Conservation (phyloP, 2,888 invertebrate genomes). For the Philereme vetulata region DNA sequence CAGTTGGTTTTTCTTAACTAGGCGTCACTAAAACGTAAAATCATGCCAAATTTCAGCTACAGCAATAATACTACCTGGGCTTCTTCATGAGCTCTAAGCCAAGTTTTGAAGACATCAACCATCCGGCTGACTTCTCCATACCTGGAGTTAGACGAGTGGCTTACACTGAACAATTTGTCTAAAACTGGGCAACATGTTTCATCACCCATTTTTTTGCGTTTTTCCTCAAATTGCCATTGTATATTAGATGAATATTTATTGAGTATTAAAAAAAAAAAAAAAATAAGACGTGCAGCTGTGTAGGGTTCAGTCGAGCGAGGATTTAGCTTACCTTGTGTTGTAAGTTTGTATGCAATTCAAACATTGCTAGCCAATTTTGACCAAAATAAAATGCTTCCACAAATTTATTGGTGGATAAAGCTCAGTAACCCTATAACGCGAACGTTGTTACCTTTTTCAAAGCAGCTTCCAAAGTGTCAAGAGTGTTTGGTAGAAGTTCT, state of each 20-base stretch:
- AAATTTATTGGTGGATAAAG: no score
- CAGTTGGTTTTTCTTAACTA: no score
- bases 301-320: no score
- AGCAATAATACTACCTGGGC: constrained; percentile 61
- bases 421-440: no score
- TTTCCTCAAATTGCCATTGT: constrained; percentile 16
- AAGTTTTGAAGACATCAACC: constrained; percentile 49
- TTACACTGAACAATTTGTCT: constrained; percentile 50
- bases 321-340: no score
- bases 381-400: no score
- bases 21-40: no score
- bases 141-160: constrained; percentile 39
- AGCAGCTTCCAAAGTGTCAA: constrained; percentile 88
- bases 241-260: constrained; percentile 13
- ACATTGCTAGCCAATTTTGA: no score
- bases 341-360: no score
- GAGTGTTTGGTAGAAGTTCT: constrained; percentile 87
- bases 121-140: constrained; percentile 42
- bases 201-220: constrained; percentile 32
- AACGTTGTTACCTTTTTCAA: constrained; percentile 81
- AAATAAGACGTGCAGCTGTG: no score
- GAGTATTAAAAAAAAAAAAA: no score
- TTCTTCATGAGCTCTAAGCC: constrained; percentile 69
- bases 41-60: no score
- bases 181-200: constrained; percentile 33